These are phyloP conservation scores for Heliconius hortense DNA, from an alignment of 2,888 invertebrate species.

Conservation along the genomic window DNA sequence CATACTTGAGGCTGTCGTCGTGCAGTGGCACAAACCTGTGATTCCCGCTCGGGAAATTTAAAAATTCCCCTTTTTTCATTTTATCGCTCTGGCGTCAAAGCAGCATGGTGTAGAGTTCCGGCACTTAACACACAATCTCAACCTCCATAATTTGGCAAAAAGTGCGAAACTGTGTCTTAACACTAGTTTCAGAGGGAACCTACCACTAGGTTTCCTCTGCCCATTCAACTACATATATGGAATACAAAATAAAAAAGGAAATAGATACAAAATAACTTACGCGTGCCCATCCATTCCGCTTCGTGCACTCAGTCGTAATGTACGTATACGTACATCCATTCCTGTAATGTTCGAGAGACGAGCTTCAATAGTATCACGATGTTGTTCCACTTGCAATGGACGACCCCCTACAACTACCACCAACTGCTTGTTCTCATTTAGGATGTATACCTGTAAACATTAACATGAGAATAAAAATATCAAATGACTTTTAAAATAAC, in stretches of 20 bases:
- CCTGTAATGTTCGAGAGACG: constrained; percentile 88
- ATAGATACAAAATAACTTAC: constrained; percentile 74
- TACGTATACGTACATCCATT: constrained; percentile 88
- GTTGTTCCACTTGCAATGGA: constrained; percentile 88
- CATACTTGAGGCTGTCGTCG: too few relatives aligned
- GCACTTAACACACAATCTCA: too few relatives aligned
- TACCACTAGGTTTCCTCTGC: background rate
- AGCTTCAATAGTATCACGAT: constrained; percentile 86
- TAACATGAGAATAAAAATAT: background rate
- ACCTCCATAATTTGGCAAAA: too few relatives aligned
- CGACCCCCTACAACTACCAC: constrained; percentile 89
- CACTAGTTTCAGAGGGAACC: too few relatives aligned
- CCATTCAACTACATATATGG: background rate
- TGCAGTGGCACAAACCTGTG: too few relatives aligned
- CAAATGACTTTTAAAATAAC: too few relatives aligned
- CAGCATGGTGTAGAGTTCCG: too few relatives aligned
- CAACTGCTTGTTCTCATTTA: constrained; percentile 90
- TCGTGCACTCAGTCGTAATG: constrained; percentile 88
- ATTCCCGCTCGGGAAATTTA: too few relatives aligned
- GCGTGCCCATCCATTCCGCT: constrained; percentile 84
- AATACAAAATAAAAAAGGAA: too few relatives aligned
- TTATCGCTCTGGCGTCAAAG: too few relatives aligned
- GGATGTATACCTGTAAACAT: constrained; percentile 85
- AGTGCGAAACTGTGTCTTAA: too few relatives aligned
- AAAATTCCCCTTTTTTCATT: too few relatives aligned